Evolutionary conservation across 2,113 vertebrate species (phyloP).

Genomic region (Lates calcarifer): DNA sequence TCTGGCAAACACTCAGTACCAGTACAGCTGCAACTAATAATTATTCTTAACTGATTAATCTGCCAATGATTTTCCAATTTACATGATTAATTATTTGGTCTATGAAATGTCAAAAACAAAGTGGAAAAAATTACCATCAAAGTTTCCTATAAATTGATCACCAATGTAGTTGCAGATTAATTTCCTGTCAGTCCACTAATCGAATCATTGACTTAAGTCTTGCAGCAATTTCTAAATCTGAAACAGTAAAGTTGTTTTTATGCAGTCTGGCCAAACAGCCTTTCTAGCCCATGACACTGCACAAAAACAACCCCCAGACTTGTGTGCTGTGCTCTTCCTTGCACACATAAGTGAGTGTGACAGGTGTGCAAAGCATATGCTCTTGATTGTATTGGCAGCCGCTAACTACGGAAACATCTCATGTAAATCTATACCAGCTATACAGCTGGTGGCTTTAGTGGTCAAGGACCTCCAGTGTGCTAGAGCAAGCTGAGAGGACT

Average conservation of each 20-base stretch:
- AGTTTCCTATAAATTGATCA: not conserved
- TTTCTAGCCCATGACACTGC: not conserved
- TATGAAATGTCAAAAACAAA: not conserved
- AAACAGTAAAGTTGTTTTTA: not conserved
- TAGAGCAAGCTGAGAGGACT: conserved; percentile 15
- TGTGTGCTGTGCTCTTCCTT: conserved; percentile 4
- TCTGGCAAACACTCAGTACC: not conserved
- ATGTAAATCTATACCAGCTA: conserved; percentile 60
- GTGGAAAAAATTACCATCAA: too few species aligned
- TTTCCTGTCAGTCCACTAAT: not conserved
- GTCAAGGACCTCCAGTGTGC: conserved; percentile 36
- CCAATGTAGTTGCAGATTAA: not conserved
- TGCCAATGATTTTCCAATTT: not conserved
- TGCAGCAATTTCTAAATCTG: not conserved
- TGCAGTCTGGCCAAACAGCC: not conserved
- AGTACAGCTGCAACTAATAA: not conserved
- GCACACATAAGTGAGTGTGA: conserved; percentile 48
- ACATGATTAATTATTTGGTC: not conserved
- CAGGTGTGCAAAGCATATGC: conserved; percentile 62
- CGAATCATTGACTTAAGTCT: not conserved
- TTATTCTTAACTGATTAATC: not conserved
- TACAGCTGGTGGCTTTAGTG: conserved; percentile 40
- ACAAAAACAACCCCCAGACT: conserved; percentile 8
- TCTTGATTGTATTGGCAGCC: conserved; percentile 10
- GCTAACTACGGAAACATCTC: conserved; percentile 31